Evolutionary conservation across 2,113 vertebrate species (phyloP), one percentile per base, ranked within the genome.

Genomic region (Tychaedon coryphoeus): DNA sequence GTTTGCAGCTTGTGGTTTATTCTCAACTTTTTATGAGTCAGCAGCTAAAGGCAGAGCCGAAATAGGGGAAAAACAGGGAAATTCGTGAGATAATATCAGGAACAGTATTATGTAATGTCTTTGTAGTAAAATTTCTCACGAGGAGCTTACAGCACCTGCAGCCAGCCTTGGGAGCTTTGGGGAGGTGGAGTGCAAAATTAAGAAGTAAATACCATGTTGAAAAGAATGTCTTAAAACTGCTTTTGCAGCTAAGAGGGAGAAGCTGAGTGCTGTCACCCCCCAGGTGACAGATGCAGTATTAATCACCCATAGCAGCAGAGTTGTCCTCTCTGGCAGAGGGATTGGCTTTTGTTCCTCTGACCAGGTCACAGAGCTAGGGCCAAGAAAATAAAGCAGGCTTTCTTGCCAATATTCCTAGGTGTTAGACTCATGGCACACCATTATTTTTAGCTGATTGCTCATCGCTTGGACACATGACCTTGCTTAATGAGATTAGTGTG

Each of bases 361-460:
- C 90, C 95, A 94, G 93, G 94, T 97, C 92, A 90, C 25, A 70
- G 67, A 87, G 51, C 54, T 82, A 54, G 72, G 86, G 95, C 95
- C 88, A 92, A 90, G 93, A 87, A 96, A 96, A 92, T 71, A 88
- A 90, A 93, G 58, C 0, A 29, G 86, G 29, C 22, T 88, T 86
- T 95, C 94, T 88, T 94, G 94, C 93, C 85, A 90, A 1, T 96
- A 77, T 92, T 88, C 85, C 65, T 92, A 80, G 86, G 90, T 84
- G 88, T 93, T 86, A 80, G 90, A 88, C 86, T 93, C 88, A 64
- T 67, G 79, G 86, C 93, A 89, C 58, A 62, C 72, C 94, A 70
- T 95, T 96, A 93, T 96, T 96, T 96, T 96, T 96, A 96, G 93
- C 89, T 29, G 89, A 83, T 96, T 86, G 96, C 94, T 95, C 94